Percentiles rank a stretch among this genome's conserved stretches.
Evolutionary conservation across 2,113 vertebrate species (phyloP).

Genomic region (Todiramphus chloris): DNA sequence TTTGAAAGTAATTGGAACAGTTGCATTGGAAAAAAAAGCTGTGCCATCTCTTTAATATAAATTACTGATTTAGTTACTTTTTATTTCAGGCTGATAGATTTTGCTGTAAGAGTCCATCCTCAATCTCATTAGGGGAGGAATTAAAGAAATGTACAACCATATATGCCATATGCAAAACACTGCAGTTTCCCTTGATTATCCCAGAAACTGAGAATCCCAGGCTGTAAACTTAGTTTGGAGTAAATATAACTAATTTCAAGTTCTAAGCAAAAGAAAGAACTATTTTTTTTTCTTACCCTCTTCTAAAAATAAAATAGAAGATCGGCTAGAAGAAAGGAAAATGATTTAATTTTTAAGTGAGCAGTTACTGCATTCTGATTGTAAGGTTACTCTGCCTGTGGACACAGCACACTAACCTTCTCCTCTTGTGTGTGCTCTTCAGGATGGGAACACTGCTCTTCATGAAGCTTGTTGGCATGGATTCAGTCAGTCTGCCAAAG

Average conservation of each 20-base stretch:
- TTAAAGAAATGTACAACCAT: not conserved
- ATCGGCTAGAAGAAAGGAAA: not conserved
- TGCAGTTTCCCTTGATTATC: not conserved
- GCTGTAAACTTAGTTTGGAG: not conserved
- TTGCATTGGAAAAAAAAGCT: not conserved
- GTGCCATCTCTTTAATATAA: not conserved
- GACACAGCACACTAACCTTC: not conserved
- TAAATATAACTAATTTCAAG: not conserved
- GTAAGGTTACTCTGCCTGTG: not conserved
- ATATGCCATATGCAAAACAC: rapidly evolving
- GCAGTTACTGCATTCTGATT: not conserved
- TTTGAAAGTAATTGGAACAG: not conserved
- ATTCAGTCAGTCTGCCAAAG: conserved; percentile 93
- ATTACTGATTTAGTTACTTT: not conserved
- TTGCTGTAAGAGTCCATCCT: not conserved
- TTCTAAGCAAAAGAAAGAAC: not conserved
- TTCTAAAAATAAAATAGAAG: not conserved
- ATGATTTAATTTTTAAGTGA: not conserved
- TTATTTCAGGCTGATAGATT: not conserved
- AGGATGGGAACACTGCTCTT: conserved; percentile 95
- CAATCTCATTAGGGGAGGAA: not conserved
- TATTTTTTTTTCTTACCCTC: not conserved
- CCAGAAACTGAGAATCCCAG: not conserved
- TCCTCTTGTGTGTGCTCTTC: not conserved
- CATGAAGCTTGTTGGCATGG: conserved; percentile 97